A percentile compares a stretch with the other conserved stretches of the same genome.
Conservation (phyloP, 2,797 vertebrate species). For the Phoebastria nigripes region DNA sequence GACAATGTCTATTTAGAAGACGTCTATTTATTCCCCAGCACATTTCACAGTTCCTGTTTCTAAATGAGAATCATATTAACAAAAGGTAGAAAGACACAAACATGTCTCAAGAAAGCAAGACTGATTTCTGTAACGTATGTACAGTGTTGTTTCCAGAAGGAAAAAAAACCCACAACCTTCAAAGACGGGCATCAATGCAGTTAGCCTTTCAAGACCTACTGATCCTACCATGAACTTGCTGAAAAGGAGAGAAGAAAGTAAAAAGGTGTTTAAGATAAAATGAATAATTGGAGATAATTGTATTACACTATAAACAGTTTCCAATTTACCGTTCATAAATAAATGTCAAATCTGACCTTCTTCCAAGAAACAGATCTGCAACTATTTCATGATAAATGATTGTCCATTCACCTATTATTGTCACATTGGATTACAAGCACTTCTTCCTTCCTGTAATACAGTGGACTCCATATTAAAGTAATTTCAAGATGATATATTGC, state of each 20-base stretch:
- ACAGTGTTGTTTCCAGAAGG: neutral
- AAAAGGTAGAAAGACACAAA: slow-evolving; percentile 28
- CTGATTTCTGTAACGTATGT: neutral
- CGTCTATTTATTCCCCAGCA: slow-evolving; percentile 54
- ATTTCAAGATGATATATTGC: neutral
- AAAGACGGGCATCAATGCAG: neutral
- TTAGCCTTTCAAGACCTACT: neutral
- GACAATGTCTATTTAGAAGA: slow-evolving; percentile 50
- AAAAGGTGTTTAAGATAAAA: neutral
- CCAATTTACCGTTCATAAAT: neutral
- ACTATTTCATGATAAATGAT: neutral
- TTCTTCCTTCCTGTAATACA: neutral
- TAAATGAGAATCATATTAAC: slow-evolving; percentile 49
- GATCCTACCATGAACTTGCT: neutral
- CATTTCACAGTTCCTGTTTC: slow-evolving; percentile 66
- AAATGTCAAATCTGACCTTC: neutral
- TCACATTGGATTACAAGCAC: neutral
- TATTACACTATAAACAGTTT: neutral
- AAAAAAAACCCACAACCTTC: neutral
- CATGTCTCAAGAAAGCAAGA: slow-evolving; percentile 4
- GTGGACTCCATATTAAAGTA: neutral
- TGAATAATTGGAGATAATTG: neutral
- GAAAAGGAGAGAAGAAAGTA: neutral
- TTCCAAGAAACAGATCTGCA: neutral
- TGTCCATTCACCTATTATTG: neutral